Evolutionary conservation across 2,797 vertebrate species (phyloP).

Genomic region (Micromesistius poutassou): DNA sequence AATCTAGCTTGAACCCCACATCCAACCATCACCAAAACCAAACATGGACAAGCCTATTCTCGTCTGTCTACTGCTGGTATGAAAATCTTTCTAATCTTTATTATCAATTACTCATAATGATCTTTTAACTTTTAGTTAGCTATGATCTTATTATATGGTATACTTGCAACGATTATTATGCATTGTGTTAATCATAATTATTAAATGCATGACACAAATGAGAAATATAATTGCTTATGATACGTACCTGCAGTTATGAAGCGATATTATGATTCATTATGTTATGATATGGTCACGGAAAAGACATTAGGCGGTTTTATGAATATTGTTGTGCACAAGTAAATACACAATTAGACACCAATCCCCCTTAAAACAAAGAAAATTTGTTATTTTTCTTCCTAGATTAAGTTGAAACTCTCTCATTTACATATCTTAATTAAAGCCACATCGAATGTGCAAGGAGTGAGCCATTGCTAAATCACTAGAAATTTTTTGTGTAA

Average conservation of each 20-base stretch:
- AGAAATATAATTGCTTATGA: background rate
- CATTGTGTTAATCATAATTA: conserved; percentile 3
- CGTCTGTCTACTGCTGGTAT: background rate
- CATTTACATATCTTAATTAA: conserved; percentile 4
- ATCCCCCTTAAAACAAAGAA: background rate
- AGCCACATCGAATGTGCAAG: background rate
- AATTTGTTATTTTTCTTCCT: background rate
- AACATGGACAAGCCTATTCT: too few relatives aligned
- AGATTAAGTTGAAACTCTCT: conserved; percentile 2
- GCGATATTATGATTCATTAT: background rate
- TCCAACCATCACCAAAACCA: too few relatives aligned
- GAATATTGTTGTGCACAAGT: conserved; percentile 5
- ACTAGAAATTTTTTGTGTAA: conserved; percentile 56
- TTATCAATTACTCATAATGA: background rate
- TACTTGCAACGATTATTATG: background rate
- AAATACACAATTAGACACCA: background rate
- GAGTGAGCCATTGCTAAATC: background rate
- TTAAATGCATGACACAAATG: background rate
- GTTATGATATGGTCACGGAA: background rate
- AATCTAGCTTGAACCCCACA: too few relatives aligned
- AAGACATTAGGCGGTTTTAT: background rate
- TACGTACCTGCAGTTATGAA: background rate
- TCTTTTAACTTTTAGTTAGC: background rate
- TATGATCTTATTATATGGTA: background rate
- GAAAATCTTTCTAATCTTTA: background rate